Evolutionary conservation across 2,113 vertebrate species (phyloP), one percentile per base, ranked within the genome.

Genomic region (Monopterus albus): DNA sequence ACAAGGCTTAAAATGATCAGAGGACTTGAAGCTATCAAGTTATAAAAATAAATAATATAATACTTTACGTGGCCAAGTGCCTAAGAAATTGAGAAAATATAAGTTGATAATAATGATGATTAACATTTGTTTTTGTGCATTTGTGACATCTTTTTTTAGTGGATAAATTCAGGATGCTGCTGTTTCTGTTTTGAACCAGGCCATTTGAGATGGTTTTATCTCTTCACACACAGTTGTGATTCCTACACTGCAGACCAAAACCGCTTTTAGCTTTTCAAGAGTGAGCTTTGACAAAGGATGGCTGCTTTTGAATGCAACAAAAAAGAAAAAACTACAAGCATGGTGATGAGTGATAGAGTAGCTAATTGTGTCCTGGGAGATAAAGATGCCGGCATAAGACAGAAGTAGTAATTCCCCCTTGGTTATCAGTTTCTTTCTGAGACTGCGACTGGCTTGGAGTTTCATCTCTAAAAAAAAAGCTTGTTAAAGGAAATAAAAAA

Each of bases 351-450:
- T 59, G 88, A 85, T 91, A 87, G 80, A 84, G 82, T 79, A 73
- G 81, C 88, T 92, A 93, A 93, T 92, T 91, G 87, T 85, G 80
- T 92, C 88, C 88, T 83, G 82, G 75, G 81, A 87, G 86, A 91
- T 87, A 90, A 87, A 85, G 75, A 75, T 28, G 45, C 3, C 21
- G 23, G 63, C 14, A 49, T 39, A 53, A 72, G 67, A 68, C 59
- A 72, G 78, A 68, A 65, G 79, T 35, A 61, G 74, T 75, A 86
- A 88, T 72, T 85, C 75, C 74, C 80, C 75, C 60, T 69, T 36
- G 85, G 88, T 91, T 91, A 93, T 90, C 90, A 64, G 79, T 68
- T 65, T 67, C 73, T 80, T 77, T 82, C 79, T 72, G 69, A 78
- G 81, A 42, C 64, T 6, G 25, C 10, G 40, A 59, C 76, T 42